Conservation (phyloP, 2,113 vertebrate species). For the Xenopus borealis region DNA sequence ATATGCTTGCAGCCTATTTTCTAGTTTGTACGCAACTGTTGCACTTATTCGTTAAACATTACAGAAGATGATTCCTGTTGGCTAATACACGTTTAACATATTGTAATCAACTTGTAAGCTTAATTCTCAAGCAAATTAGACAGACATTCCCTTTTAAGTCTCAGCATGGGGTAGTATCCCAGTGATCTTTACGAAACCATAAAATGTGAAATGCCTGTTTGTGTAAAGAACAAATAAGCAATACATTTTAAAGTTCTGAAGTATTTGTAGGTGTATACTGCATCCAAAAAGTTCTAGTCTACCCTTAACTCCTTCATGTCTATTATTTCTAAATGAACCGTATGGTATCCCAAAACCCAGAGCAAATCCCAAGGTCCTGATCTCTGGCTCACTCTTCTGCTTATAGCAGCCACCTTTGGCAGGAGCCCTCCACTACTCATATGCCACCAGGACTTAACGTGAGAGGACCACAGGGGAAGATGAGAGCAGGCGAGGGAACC, state of each 20-base stretch:
- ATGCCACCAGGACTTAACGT: too few species aligned
- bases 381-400: too few species aligned
- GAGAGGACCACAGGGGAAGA: too few species aligned
- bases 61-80: conserved; percentile 25
- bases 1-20: conserved; percentile 28
- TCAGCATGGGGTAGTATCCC: conserved; percentile 30
- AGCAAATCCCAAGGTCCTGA: too few species aligned
- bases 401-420: too few species aligned
- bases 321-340: too few species aligned
- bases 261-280: too few species aligned
- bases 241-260: conserved; percentile 1
- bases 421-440: too few species aligned
- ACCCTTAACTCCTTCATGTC: too few species aligned
- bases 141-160: conserved; percentile 30
- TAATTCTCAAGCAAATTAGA: conserved; percentile 35
- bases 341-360: too few species aligned
- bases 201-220: conserved; percentile 26
- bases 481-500: too few species aligned
- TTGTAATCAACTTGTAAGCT: conserved; percentile 42
- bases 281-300: too few species aligned
- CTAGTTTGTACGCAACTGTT: conserved; percentile 27
- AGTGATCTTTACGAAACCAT: conserved; percentile 12
- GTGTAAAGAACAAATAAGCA: conserved; percentile 21
- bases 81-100: conserved; percentile 41
- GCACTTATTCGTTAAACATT: conserved; percentile 22